Evolutionary conservation across 2,797 vertebrate species (phyloP), one percentile per base, ranked within the genome.

Genomic region (Taenioides sp.): DNA sequence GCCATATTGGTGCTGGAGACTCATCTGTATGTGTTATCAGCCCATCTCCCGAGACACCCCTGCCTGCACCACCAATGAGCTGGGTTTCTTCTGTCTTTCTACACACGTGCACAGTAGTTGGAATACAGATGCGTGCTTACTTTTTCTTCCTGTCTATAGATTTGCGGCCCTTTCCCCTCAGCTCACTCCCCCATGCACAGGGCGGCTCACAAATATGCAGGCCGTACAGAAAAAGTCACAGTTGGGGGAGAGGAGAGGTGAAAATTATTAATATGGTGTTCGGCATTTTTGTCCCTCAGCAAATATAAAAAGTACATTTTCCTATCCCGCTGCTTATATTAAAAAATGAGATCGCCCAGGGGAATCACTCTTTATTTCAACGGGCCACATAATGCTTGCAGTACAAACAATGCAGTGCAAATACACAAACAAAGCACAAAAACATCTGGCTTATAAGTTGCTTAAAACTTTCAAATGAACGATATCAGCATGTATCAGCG

Each of bases 21-120:
- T 94, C 93, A 93, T 94, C 91, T 92, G 88, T 93, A 92, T 88
- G 87, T 91, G 92, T 92, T 93, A 91, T 91, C 91, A 87, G 77
- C 79, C 83, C 84, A 85, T 89, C 87, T 93, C 92, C 92, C 89
- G 61, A 86, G 90, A 76, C 83, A 79, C 84, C 59, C 80, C 47
- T 78, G 63, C 80, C 50, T 76, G 71, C 80, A 73, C 73, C 50
- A 61, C 67, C 72, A 71, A 69, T 52, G 49, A 68, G 37, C 61
- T 22, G 73, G 50, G 62, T 20, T 14, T 59, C 64, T 69, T 78
- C 77, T 72, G 22, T 2, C 59, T 37, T 22, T 69, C 54, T 28
- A 58, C 64, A 75, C 76, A 69, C 73, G 71, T 17, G 27, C 70
- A 22, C 61, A 75, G 61, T 49, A 75, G 61, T 69, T 73, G 80